Conservation (phyloP, 2,113 vertebrate genomes). For the Neolamprologus sp. region DNA sequence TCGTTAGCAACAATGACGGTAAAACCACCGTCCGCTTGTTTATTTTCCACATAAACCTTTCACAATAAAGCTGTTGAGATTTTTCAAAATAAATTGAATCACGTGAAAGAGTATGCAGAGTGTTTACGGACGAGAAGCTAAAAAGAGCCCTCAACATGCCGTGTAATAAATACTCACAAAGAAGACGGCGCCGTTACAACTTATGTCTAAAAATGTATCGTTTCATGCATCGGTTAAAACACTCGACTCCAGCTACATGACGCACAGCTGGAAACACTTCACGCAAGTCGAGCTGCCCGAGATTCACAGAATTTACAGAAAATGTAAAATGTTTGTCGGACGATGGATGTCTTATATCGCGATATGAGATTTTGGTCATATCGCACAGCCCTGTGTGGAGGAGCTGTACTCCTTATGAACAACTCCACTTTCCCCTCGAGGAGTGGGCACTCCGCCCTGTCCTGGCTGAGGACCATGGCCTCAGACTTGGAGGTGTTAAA, state of each 20-base stretch:
- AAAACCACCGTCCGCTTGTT: fast-evolving
- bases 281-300: fast-evolving
- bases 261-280: fast-evolving
- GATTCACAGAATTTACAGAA: neutral
- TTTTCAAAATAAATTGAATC: neutral
- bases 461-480: neutral
- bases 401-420: neutral
- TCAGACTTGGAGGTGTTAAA: too few relatives aligned
- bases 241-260: fast-evolving
- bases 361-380: neutral
- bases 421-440: fast-evolving
- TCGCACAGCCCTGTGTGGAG: neutral
- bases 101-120: neutral
- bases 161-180: neutral
- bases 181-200: fast-evolving
- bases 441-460: neutral
- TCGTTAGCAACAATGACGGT: neutral
- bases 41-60: neutral
- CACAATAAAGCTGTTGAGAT: neutral
- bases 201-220: neutral
- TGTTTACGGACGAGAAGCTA: fast-evolving
- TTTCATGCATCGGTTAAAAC: fast-evolving
- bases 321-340: fast-evolving
- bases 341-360: fast-evolving
- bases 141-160: fast-evolving